Conservation (phyloP, 2,888 invertebrate genomes). For the Ophioninae sp. region DNA sequence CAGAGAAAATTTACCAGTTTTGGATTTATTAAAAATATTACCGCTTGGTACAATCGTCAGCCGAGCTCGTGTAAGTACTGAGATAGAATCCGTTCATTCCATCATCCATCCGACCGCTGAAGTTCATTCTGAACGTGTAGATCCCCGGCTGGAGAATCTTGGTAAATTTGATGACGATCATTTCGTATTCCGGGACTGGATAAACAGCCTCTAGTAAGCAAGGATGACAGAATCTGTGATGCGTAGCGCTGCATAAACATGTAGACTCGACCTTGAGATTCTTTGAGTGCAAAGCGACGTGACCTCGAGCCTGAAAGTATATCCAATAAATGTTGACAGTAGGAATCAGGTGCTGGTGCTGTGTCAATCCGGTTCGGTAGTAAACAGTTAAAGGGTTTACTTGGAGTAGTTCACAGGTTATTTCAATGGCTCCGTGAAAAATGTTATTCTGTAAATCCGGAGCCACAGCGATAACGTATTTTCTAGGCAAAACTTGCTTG, state of each 20-base stretch:
- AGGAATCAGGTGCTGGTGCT: background rate
- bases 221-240: background rate
- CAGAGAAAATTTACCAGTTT: no score
- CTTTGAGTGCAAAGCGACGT: constrained; percentile 72
- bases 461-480: constrained; percentile 59
- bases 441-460: constrained; percentile 54
- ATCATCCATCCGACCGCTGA: constrained; percentile 81
- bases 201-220: constrained; percentile 42
- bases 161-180: constrained; percentile 53
- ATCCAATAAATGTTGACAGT: background rate
- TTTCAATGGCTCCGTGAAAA: constrained; percentile 59
- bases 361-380: background rate
- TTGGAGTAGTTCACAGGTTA: constrained; percentile 55
- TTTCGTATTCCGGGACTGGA: constrained; percentile 39
- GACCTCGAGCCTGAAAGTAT: constrained; percentile 45
- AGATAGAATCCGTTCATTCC: constrained; percentile 83
- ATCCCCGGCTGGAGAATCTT: constrained; percentile 47
- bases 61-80: constrained; percentile 79
- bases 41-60: constrained; percentile 45
- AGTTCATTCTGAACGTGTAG: constrained; percentile 76
- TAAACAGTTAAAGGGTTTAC: constrained; percentile 32
- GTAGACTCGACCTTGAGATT: constrained; percentile 72
- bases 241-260: constrained; percentile 60
- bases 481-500: constrained; percentile 50
- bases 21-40: background rate